Base-by-base conservation (phyloP, 1,140 invertebrate genomes). In the Tetramorium parvispinum region DNA sequence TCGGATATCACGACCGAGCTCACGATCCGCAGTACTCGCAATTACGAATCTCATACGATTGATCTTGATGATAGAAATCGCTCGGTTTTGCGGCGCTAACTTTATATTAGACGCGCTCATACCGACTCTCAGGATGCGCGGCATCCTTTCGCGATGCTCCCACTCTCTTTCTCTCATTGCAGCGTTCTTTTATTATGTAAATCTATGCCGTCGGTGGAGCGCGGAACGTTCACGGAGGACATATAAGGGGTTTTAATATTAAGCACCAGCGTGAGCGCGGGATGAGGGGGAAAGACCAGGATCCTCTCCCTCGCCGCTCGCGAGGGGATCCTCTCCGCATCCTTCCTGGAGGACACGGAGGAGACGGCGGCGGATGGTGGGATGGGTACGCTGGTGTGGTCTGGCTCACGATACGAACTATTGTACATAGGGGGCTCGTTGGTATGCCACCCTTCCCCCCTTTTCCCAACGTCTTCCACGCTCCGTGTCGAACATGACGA, bases 171-270 rank as follows among this genome's bases (percentile, higher is more conserved):
- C 37, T 55, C 21, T 40, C 68, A n/a, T 24, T 49, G 73, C 51
- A 63, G 24, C 68, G 77, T 87, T 88, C 92, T 92, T 94, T 93
- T 94, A 93, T 93, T 92, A 94, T 93, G 93, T 85, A 94, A 94
- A 94, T 94, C 88, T 90, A 92, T 92, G 90, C 90, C 76, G 90
- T 85, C 88, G 86, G 65, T 87, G 85, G 85, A 77, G 86, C 63
- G 76, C 49, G 65, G 55, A 73, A 59, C 65, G 61, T 53, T 86
- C 66, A 21, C 78, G 51, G 43, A 85, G 83, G 81, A 89, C 88
- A 87, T 91, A 91, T 91, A 92, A 92, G 90, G 77, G 91, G 89
- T 88, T 93, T 94, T 93, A 93, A 94, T 94, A 94, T 94, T 94
- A 93, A 93, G 88, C 90, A 85, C 79, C 61, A 82, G 65, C 83